phyloP scores from a whole-genome alignment of 1,140 invertebrate species.

The Heliconius nattereri region DNA sequence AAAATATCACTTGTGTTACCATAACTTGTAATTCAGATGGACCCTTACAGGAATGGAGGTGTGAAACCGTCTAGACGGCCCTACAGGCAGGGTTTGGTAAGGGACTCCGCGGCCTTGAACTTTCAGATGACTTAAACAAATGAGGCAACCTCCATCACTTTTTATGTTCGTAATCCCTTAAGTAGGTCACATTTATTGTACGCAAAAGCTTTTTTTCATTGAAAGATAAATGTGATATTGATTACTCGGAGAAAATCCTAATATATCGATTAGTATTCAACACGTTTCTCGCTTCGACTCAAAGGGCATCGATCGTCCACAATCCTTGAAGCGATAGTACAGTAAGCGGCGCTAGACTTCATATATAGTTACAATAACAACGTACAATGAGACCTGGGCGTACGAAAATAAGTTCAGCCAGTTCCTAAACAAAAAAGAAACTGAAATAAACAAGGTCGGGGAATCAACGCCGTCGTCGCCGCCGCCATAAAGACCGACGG shows the following conservation, averaged over 20 bases:
- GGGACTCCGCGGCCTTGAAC: conserved; percentile 75
- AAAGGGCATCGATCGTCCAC: neutral
- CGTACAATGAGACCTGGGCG: conserved; percentile 49
- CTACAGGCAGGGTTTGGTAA: conserved; percentile 72
- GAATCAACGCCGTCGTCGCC: conserved; percentile 78
- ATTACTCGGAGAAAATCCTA: neutral
- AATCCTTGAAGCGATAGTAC: neutral
- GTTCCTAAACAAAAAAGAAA: conserved; percentile 81
- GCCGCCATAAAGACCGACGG: conserved; percentile 79
- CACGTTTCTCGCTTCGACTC: neutral
- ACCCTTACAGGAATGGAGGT: conserved; percentile 72
- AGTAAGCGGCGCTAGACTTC: neutral
- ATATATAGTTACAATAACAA: conserved; percentile 36
- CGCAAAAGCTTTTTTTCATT: conserved; percentile 13
- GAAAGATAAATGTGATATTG: neutral
- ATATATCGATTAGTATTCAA: neutral
- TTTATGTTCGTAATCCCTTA: conserved; percentile 27
- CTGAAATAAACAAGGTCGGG: conserved; percentile 80
- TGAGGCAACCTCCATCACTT: conserved; percentile 48
- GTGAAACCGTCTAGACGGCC: conserved; percentile 76
- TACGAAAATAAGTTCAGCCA: conserved; percentile 76
- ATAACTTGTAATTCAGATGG: conserved; percentile 65
- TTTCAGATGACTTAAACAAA: conserved; percentile 74
- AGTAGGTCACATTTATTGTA: conserved; percentile 32
- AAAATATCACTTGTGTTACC: conserved; percentile 38